A percentile compares a stretch with the other conserved stretches of the same genome.
phyloP scores from a whole-genome alignment of 2,888 invertebrate genomes.

The Pharmacophagus antenor region DNA sequence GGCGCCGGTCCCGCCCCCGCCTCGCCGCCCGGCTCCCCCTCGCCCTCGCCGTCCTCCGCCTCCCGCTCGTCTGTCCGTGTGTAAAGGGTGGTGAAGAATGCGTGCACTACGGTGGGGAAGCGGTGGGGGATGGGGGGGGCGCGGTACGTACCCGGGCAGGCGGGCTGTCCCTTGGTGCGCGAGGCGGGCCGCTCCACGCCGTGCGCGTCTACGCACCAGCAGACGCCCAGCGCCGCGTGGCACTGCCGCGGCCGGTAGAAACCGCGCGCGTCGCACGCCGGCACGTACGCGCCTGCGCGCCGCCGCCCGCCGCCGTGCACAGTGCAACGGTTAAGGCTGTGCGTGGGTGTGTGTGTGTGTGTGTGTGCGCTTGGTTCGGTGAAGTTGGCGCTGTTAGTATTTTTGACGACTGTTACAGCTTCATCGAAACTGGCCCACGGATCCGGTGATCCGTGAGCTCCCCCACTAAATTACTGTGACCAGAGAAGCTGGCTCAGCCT shows the following conservation, averaged over 20 bases:
- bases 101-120: not conserved
- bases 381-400: too few relatives aligned
- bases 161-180: conserved; percentile 84
- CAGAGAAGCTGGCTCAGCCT: too few relatives aligned
- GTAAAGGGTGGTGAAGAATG: not conserved
- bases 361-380: too few relatives aligned
- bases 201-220: conserved; percentile 97
- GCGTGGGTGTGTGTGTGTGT: too few relatives aligned
- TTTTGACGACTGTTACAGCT: too few relatives aligned
- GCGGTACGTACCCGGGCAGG: conserved; percentile 38
- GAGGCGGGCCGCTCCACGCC: conserved; percentile 93
- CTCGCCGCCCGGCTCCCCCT: not conserved
- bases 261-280: conserved; percentile 91
- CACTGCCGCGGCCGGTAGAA: conserved; percentile 93
- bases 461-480: too few relatives aligned
- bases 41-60: not conserved
- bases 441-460: too few relatives aligned
- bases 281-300: conserved; percentile 85
- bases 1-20: conserved; percentile 59
- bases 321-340: too few relatives aligned
- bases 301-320: too few relatives aligned
- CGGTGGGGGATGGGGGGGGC: not conserved
- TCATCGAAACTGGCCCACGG: too few relatives aligned
- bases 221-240: conserved; percentile 91
- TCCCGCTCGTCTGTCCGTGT: not conserved